Percentiles rank a stretch among this genome's conserved stretches.
These are phyloP conservation scores for Lepilemur septentrionalis DNA, from an alignment of 2,797 vertebrate species.

Conservation along the genomic window DNA sequence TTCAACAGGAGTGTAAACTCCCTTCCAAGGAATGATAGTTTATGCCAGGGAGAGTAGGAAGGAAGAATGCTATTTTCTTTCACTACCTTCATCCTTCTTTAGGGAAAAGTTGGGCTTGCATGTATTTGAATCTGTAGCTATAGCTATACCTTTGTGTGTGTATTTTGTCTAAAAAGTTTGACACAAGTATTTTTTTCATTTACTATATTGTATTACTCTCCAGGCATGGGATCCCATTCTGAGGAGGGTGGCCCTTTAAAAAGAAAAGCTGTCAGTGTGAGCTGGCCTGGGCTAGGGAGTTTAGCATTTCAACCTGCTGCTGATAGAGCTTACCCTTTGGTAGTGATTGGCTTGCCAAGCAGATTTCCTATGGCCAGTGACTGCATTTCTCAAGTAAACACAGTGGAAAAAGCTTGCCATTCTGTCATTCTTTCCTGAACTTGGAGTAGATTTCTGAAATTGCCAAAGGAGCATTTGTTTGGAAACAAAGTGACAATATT, in stretches of 20 bases:
- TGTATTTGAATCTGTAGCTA: background rate
- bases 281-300: background rate
- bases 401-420: background rate
- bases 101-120: background rate
- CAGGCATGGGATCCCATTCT: background rate
- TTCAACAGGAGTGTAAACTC: background rate
- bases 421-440: conserved; percentile 25
- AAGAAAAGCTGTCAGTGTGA: background rate
- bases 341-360: background rate
- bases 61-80: background rate
- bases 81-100: background rate
- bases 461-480: conserved; percentile 23
- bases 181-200: background rate
- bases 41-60: background rate
- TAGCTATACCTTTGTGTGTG: background rate
- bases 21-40: background rate
- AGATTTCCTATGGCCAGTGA: background rate
- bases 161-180: background rate
- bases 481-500: background rate
- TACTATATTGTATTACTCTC: background rate
- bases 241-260: background rate
- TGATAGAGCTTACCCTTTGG: background rate
- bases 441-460: conserved; percentile 20
- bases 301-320: background rate
- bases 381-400: background rate